Conservation (phyloP, 2,113 vertebrate genomes). For the Callionymus lyra region DNA sequence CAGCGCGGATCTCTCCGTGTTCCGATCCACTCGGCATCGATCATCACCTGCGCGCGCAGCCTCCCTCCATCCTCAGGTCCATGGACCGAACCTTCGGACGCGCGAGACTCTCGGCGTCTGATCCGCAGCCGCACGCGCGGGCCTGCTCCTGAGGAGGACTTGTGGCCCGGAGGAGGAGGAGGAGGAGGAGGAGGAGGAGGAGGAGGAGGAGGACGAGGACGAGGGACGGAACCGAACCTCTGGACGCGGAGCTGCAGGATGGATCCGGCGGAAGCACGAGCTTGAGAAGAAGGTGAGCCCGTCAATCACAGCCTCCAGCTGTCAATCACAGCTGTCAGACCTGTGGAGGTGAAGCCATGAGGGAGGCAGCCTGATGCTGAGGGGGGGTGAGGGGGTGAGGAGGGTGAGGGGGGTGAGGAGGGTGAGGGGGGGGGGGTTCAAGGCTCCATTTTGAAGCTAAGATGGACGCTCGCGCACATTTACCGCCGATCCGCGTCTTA, state of each 20-base stretch:
- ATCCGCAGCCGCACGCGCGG: background rate
- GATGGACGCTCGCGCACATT: constrained; percentile 69
- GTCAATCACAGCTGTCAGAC: too few species aligned
- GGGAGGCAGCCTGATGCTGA: constrained; percentile 5
- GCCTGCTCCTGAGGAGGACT: constrained; percentile 9
- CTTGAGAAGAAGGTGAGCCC: too few species aligned
- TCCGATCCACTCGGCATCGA: background rate
- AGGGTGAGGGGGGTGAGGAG: constrained; percentile 1
- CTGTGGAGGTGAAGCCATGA: background rate
- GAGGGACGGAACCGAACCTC: too few species aligned
- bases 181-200: background rate
- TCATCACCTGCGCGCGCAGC: background rate
- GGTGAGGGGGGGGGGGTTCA: constrained; percentile 32
- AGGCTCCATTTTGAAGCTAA: constrained; percentile 73
- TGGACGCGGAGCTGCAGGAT: too few species aligned
- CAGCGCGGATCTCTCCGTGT: background rate
- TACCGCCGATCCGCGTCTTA: constrained; percentile 45
- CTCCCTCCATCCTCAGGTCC: constrained; percentile 10
- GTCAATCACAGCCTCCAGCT: too few species aligned
- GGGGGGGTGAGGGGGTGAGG: constrained; percentile 1
- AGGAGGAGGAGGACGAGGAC: constrained; percentile 3
- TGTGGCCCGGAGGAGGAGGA: constrained; percentile 16
- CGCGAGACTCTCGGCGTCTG: constrained; percentile 15
- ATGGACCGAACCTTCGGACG: constrained; percentile 51
- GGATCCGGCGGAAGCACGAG: too few species aligned